These are phyloP conservation scores for Cydia amplana DNA, from an alignment of 1,140 invertebrate genomes.

Conservation along the genomic window DNA sequence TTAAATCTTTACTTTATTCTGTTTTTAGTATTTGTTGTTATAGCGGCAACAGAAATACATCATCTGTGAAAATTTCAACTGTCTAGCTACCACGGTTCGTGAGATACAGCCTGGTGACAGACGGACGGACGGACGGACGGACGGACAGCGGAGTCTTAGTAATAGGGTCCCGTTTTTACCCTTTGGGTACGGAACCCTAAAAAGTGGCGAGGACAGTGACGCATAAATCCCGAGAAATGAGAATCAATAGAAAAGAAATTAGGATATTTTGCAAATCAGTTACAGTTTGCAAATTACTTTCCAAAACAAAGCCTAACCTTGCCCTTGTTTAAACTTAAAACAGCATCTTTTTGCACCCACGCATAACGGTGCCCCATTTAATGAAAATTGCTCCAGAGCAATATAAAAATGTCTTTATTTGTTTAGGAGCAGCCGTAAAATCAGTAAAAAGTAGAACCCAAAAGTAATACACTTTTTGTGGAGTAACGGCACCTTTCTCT, in stretches of 20 bases:
- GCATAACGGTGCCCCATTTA: slow-evolving; percentile 49
- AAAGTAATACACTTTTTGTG: slow-evolving; percentile 55
- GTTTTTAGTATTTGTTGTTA: too few species aligned
- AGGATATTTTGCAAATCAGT: not conserved
- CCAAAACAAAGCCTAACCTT: slow-evolving; percentile 12
- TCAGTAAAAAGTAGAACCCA: slow-evolving; percentile 66
- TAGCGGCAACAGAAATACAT: too few species aligned
- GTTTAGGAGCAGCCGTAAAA: slow-evolving; percentile 56
- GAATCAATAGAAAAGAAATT: slow-evolving; percentile 1
- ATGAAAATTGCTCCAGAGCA: slow-evolving; percentile 43
- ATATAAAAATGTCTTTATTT: slow-evolving; percentile 68
- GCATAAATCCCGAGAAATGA: not conserved
- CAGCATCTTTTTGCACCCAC: slow-evolving; percentile 41
- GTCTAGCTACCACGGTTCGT: too few species aligned
- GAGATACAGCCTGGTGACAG: too few species aligned
- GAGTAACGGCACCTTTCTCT: slow-evolving; percentile 51
- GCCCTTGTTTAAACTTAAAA: slow-evolving; percentile 35
- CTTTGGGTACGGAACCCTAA: too few species aligned
- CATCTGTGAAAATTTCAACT: too few species aligned
- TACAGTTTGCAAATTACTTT: slow-evolving; percentile 14
- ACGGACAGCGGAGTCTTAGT: too few species aligned
- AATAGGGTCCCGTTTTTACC: too few species aligned
- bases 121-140: too few species aligned
- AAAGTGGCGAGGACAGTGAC: not conserved
- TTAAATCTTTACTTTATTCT: too few species aligned